Evolutionary conservation across 2,888 invertebrate genomes (phyloP), one percentile per base, ranked within the genome.

Genomic region (Gymnosoma rotundatum): DNA sequence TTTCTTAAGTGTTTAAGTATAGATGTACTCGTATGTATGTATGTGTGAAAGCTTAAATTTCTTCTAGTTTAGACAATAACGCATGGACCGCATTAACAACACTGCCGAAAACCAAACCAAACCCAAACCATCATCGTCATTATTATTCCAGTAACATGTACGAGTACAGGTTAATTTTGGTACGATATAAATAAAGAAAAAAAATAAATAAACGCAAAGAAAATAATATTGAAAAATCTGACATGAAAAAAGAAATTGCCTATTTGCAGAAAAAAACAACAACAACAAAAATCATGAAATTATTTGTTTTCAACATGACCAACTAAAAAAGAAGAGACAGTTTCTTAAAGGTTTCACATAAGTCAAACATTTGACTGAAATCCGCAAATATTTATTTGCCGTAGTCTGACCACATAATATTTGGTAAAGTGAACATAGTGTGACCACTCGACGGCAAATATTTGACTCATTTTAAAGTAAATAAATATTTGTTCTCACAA

Each of bases 11-110:
- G 16, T 42, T 54, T 18, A 66, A 75, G 45, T 36, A 38, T 45
- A 32, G 32, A 45, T 54, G n/a, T 36, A 2, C 32, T 32, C 32
- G 61, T 75, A 36, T 50, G 18, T 74, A 52, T 60, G 61, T 75
- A 36, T 50, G 18, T 74, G 60, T 60, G 66, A 67, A 42, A 64
- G 20, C 70, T 64, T 63, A 76, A 70, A 66, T 64, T 60, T 64
- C 52, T 58, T 82, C 75, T 52, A 64, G 64, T 76, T 82, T 64
- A 76, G 70, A 72, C 75, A 75, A 78, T 81, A 84, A 84, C 81
- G 84, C 84, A 72, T 84, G 84, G 60, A 70, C 64, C 63, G 69
- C 78, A 69, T 84, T 74, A 81, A 78, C 84, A 70, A 78, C 84
- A 70, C 50, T 73, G 73, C 73, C 64, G 52, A 78, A 75, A 80